Conservation (phyloP, 2,113 vertebrate genomes). For the Uria aalge region DNA sequence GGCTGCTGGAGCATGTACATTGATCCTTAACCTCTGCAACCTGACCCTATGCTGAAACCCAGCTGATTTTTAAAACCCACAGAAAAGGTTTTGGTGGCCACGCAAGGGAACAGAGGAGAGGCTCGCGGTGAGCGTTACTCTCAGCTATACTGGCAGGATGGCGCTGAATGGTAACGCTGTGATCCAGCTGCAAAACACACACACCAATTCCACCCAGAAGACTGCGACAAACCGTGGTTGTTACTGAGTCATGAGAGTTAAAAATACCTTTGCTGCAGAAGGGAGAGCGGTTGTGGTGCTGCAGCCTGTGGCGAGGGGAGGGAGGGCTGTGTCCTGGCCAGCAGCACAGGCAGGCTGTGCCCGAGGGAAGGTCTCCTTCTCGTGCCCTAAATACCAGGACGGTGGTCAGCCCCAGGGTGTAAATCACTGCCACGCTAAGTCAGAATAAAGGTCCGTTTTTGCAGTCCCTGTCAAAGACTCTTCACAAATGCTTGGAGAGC, state of each 20-base stretch:
- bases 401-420: rapidly evolving
- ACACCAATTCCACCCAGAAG: neutral
- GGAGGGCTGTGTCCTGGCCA: neutral
- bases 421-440: neutral
- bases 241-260: conserved; percentile 56
- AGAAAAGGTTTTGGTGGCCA: neutral
- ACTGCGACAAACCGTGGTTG: conserved; percentile 21
- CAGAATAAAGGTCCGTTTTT: neutral
- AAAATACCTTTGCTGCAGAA: conserved; percentile 52
- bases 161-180: neutral
- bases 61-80: neutral
- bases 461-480: neutral
- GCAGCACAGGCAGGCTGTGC: neutral
- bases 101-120: neutral
- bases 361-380: rapidly evolving
- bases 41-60: neutral
- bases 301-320: neutral
- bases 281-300: neutral
- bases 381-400: rapidly evolving
- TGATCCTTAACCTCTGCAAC: neutral
- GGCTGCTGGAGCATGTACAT: neutral
- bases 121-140: rapidly evolving
- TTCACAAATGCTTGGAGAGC: neutral
- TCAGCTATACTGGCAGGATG: neutral
- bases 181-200: conserved; percentile 18